Percentiles rank a stretch among this genome's conserved stretches.
These are phyloP conservation scores for Listronotus bonariensis DNA, from an alignment of 1,140 invertebrate genomes.

Conservation along the genomic window DNA sequence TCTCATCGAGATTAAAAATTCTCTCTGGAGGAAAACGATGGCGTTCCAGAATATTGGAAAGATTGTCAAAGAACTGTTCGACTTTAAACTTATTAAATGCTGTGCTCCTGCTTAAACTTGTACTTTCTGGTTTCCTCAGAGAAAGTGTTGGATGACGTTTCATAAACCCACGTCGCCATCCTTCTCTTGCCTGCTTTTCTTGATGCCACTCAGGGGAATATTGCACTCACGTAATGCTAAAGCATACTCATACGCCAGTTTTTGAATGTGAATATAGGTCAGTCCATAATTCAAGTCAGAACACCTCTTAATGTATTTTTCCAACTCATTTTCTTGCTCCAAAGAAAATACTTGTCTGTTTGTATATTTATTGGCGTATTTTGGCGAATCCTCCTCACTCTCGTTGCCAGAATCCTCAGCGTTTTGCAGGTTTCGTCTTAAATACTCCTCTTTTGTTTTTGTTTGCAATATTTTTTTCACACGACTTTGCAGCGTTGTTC, in stretches of 20 bases:
- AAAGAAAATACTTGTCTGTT: no score
- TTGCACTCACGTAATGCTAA: neutral
- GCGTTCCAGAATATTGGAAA: neutral
- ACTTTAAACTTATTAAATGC: neutral
- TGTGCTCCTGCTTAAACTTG: neutral
- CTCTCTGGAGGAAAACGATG: neutral
- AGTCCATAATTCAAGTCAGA: neutral
- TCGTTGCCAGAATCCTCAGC: neutral
- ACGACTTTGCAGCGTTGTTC: neutral
- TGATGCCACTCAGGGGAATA: neutral
- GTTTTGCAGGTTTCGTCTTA: no score
- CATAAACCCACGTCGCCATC: neutral
- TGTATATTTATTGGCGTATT: no score
- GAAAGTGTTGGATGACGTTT: neutral
- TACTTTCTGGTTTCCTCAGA: neutral
- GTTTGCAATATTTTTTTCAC: conserved; percentile 5
- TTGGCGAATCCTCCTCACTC: neutral
- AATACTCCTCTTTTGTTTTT: neutral
- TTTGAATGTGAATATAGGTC: no score
- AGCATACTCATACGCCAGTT: neutral
- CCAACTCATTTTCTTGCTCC: no score
- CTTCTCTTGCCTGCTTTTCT: neutral
- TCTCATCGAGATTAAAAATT: conserved; percentile 1
- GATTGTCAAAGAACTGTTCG: neutral
- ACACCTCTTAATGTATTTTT: neutral